These are phyloP conservation scores for Pectinophora gossypiella DNA, from an alignment of 1,140 invertebrate genomes.

Conservation along the genomic window DNA sequence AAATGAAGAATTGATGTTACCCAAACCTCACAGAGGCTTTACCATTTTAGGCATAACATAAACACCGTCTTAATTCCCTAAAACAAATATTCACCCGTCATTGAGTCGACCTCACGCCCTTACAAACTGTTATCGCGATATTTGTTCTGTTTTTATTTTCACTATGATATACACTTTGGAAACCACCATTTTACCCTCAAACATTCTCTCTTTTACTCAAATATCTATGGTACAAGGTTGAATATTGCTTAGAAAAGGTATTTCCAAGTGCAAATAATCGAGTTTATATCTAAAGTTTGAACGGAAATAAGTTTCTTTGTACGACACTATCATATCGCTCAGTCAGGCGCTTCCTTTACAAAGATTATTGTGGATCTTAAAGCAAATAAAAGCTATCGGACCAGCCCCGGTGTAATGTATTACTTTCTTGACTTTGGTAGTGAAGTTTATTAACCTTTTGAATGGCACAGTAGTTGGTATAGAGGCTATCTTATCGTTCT, in stretches of 20 bases:
- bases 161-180: constrained; percentile 41
- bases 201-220: constrained; percentile 2
- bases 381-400: constrained; percentile 55
- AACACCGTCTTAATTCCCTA: constrained; percentile 10
- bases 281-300: constrained; percentile 49
- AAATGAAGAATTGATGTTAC: too few species aligned
- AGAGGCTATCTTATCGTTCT: too few species aligned
- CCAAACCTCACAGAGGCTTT: constrained; percentile 27
- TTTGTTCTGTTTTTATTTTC: constrained; percentile 72
- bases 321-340: constrained; percentile 66
- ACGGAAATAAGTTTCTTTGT: constrained; percentile 73
- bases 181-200: background rate
- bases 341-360: constrained; percentile 64
- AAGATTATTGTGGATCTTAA: constrained; percentile 63
- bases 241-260: constrained; percentile 20
- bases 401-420: background rate
- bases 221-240: constrained; percentile 29
- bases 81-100: constrained; percentile 33
- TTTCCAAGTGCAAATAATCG: constrained; percentile 14
- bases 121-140: constrained; percentile 66
- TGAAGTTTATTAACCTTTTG: constrained; percentile 1
- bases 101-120: constrained; percentile 64
- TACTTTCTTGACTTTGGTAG: constrained; percentile 5
- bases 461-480: background rate
- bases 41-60: constrained; percentile 27